Conservation (phyloP, 2,113 vertebrate species). For the Paramisgurnus dabryanus region DNA sequence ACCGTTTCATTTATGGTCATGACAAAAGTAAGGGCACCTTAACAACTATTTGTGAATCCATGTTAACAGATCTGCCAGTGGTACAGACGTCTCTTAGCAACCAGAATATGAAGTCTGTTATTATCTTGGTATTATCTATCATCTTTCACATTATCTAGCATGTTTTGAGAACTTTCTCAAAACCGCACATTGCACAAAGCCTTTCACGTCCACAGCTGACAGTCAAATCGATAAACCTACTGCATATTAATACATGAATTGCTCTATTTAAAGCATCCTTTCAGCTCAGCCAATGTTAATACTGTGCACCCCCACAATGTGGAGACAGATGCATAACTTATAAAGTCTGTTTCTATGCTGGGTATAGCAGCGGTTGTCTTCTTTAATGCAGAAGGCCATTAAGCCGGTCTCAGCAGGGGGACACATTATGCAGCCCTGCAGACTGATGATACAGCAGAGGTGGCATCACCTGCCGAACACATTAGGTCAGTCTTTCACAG, state of each 20-base stretch:
- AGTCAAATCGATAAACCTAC: conserved; percentile 23
- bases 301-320: conserved; percentile 9
- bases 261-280: conserved; percentile 43
- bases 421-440: conserved; percentile 3
- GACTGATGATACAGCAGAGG: conserved; percentile 38
- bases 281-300: conserved; percentile 23
- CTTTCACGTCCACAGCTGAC: conserved; percentile 41
- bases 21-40: not conserved
- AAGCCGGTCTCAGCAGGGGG: conserved; percentile 33
- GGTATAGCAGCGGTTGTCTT: conserved; percentile 28
- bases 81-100: conserved; percentile 29
- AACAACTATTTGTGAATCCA: conserved; percentile 7
- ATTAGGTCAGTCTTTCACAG: conserved; percentile 17
- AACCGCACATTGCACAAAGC: conserved; percentile 22
- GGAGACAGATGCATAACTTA: conserved; percentile 33
- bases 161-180: conserved; percentile 18
- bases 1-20: not conserved
- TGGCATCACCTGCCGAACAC: conserved; percentile 16
- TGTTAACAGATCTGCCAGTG: not conserved
- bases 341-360: conserved; percentile 39
- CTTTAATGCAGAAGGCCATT: conserved; percentile 40
- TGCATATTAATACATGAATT: not conserved
- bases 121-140: conserved; percentile 23
- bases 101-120: conserved; percentile 3
- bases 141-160: conserved; percentile 22